Percentiles rank a stretch among this genome's conserved stretches.
Evolutionary conservation across 2,888 invertebrate species (phyloP).

Genomic region (Anarsia innoxiella): DNA sequence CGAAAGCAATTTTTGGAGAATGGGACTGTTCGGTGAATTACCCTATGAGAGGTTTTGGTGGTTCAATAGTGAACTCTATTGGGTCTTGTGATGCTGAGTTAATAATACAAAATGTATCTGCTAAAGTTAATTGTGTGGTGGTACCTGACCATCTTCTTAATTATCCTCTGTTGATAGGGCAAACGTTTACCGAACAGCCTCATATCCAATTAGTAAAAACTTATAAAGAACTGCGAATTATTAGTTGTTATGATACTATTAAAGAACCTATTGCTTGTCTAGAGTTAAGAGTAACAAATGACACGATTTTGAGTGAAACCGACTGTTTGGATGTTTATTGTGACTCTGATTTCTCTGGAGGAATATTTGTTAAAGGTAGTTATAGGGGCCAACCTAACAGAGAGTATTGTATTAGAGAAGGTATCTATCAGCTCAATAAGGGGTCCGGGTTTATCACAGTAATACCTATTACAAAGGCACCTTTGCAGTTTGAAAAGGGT

Average conservation of each 20-base stretch:
- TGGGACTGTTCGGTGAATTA: not conserved
- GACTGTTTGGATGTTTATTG: not conserved
- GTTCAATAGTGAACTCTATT: not conserved
- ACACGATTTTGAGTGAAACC: no score
- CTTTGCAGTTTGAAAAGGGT: not conserved
- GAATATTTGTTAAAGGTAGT: not conserved
- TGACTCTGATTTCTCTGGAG: not conserved
- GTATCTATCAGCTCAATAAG: not conserved
- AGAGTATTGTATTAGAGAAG: not conserved
- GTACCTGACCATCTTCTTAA: constrained; percentile 1
- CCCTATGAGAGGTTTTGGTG: constrained; percentile 6
- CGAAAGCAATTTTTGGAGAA: not conserved
- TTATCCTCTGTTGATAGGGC: not conserved
- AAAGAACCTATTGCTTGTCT: not conserved
- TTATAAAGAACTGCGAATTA: not conserved
- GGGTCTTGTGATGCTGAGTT: not conserved
- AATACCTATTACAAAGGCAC: no score
- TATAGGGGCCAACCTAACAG: not conserved
- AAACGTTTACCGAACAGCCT: not conserved
- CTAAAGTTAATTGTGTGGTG: not conserved
- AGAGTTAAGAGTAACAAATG: not conserved
- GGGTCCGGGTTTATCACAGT: no score
- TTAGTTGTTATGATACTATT: not conserved
- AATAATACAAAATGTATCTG: not conserved
- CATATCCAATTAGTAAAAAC: not conserved